Conservation (phyloP, 2,888 invertebrate genomes). For the Eristalinus aeneus region DNA sequence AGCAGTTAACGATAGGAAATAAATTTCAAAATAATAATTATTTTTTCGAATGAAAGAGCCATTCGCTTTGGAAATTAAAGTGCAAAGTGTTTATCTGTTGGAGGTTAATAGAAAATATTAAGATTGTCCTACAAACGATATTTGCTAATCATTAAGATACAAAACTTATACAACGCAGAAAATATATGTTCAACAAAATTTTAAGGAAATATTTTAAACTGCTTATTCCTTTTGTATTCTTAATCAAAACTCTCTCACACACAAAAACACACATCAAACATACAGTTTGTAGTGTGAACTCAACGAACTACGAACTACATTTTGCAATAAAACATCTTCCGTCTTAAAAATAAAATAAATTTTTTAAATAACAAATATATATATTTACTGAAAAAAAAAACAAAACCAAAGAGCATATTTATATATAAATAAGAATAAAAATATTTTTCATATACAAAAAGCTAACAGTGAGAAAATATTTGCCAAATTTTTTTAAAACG, state of each 20-base stretch:
- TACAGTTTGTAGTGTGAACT: conserved; percentile 26
- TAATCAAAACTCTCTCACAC: neutral
- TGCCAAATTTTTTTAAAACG: conserved; percentile 58
- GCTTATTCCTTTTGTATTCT: too few relatives aligned
- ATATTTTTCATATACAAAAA: conserved; percentile 58
- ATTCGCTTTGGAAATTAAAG: conserved; percentile 6
- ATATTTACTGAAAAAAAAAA: conserved; percentile 12
- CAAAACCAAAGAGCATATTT: conserved; percentile 19
- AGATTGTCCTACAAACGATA: neutral
- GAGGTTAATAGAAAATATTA: neutral
- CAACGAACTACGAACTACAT: conserved; percentile 40
- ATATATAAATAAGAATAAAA: neutral
- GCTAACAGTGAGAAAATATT: conserved; percentile 30
- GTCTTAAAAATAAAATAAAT: conserved; percentile 53
- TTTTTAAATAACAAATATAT: conserved; percentile 29
- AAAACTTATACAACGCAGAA: conserved; percentile 1
- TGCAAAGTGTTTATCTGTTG: neutral
- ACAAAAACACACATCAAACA: neutral
- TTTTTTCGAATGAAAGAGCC: neutral
- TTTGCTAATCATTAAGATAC: neutral
- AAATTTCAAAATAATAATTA: neutral
- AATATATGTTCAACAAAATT: conserved; percentile 19
- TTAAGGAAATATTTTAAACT: conserved; percentile 40
- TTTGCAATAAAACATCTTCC: conserved; percentile 62
- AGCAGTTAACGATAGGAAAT: conserved; percentile 7